Evolutionary conservation across 2,797 vertebrate species (phyloP), one percentile per base, ranked within the genome.

Genomic region (Ceryle rudis): DNA sequence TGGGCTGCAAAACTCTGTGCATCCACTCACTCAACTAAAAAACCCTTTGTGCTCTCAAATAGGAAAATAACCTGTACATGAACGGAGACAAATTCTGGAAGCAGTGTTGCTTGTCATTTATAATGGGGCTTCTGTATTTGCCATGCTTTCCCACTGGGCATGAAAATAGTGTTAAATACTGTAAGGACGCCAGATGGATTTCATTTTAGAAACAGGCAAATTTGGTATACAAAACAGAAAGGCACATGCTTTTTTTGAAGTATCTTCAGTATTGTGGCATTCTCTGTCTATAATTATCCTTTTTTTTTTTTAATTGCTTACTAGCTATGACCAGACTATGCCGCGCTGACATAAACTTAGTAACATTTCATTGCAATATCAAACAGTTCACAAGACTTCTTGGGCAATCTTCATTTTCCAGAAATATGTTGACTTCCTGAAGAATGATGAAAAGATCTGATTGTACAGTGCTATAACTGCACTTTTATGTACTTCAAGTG

Each of bases 401-500:
- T 28, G 22, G 46, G 57, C 18, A 83, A 37, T 35, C 21, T 83
- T 75, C 70, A 35, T 77, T 77, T 55, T 75, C 65, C 81, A 90
- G 41, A 84, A 89, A 67, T 77, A 80, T 14, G 15, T 37, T 58
- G 23, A 54, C 41, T 93, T 93, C 44, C 71, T 70, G 57, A 84
- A 58, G 62, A 84, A 77, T 54, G 73, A 93, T 79, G 77, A 94
- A 90, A 93, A 81, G 73, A 70, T 62, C 54, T 86, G 47, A 78
- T 41, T 66, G 37, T 20, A 75, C 28, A 44, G 25, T 13, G 83
- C 26, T 9, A 25, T 17, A 90, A 44, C 60, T 86, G 60, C 80
- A 77, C 41, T 95, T 95, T 96, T 82, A 96, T 89, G 58, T 85
- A 54, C 77, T 90, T 86, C n/a, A 86, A 92, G 29, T 93, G 94